Conservation (phyloP, 2,888 invertebrate species). For the Andricus curvator region DNA sequence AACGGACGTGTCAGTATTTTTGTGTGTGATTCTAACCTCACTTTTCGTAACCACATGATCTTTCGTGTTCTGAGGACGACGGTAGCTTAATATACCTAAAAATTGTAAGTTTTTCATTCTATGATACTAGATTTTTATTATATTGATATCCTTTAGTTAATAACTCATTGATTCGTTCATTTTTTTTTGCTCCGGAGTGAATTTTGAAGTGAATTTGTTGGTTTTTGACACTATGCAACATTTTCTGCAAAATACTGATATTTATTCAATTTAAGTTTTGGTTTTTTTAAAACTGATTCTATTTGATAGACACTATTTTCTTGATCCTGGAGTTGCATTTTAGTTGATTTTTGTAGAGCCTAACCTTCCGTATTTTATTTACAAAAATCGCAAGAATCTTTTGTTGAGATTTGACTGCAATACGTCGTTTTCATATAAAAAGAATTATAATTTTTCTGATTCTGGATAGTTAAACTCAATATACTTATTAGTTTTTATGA, state of each 20-base stretch:
- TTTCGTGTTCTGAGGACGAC: background rate
- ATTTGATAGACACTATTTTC: background rate
- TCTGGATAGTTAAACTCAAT: too few species aligned
- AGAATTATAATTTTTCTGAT: too few species aligned
- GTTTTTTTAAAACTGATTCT: background rate
- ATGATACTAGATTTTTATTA: background rate
- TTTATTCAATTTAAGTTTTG: background rate
- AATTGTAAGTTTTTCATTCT: constrained; percentile 10
- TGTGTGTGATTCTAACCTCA: constrained; percentile 59
- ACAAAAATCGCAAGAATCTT: too few species aligned
- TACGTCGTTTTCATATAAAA: too few species aligned
- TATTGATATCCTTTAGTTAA: background rate
- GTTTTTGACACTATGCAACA: background rate
- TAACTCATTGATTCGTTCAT: background rate
- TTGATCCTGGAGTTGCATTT: too few species aligned
- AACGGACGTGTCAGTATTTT: constrained; percentile 12
- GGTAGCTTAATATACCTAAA: background rate
- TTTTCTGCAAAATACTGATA: background rate
- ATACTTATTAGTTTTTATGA: too few species aligned
- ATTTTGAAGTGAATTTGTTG: background rate
- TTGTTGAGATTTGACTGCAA: too few species aligned
- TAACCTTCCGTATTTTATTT: too few species aligned
- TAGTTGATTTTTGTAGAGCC: too few species aligned
- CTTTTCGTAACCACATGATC: constrained; percentile 36
- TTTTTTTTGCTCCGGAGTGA: background rate